A percentile compares a stretch with the other conserved stretches of the same genome.
Evolutionary conservation across 2,113 vertebrate genomes (phyloP).

Genomic region (Phalacrocorax pelagicus): DNA sequence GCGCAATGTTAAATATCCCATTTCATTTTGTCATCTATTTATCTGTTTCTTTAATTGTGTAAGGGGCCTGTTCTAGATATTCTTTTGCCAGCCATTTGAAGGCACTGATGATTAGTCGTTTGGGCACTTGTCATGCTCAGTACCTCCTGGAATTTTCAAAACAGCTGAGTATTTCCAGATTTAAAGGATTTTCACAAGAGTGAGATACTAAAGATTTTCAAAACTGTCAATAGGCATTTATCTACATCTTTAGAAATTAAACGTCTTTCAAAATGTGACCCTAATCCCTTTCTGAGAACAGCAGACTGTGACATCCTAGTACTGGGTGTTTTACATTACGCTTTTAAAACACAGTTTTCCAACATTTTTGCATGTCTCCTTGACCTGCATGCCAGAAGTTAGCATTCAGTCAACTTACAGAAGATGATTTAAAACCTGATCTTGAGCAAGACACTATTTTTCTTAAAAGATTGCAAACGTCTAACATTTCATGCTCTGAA

Average conservation of each 20-base stretch:
- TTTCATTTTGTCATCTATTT: neutral
- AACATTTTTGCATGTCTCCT: neutral
- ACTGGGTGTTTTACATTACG: neutral
- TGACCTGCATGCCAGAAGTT: neutral
- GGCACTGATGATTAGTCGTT: neutral
- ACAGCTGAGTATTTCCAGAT: neutral
- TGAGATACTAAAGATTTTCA: neutral
- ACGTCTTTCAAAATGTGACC: neutral
- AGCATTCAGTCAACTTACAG: neutral
- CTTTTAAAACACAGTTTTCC: neutral
- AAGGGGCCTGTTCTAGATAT: neutral
- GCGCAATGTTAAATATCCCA: neutral
- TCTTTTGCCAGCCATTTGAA: neutral
- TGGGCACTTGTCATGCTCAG: neutral
- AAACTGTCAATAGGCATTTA: neutral
- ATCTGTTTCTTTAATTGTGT: neutral
- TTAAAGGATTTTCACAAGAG: neutral
- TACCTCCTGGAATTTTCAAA: neutral
- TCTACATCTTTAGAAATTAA: neutral
- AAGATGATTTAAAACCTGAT: slow-evolving; percentile 16
- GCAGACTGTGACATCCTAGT: neutral
- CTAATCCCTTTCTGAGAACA: neutral
- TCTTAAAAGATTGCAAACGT: neutral
- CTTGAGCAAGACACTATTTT: neutral
- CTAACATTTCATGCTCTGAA: slow-evolving; percentile 40